phyloP scores from a whole-genome alignment of 2,113 vertebrate genomes.

The Dasyprocta punctata region DNA sequence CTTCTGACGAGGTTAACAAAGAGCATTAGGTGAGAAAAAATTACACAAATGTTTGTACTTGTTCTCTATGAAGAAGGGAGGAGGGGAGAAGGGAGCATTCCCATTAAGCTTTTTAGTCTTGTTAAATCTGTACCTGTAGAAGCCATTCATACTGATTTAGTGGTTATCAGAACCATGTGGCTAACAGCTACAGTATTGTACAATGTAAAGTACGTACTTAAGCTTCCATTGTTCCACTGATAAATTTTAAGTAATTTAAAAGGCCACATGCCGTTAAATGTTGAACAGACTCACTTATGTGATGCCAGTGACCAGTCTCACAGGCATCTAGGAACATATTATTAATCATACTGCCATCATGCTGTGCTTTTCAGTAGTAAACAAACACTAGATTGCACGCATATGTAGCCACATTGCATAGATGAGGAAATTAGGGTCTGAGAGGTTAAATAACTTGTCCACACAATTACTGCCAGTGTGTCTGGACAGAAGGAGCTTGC shows the following conservation, averaged over 20 bases:
- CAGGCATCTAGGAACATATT: not conserved
- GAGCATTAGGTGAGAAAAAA: not conserved
- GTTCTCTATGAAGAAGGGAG: not conserved
- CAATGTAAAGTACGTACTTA: not conserved
- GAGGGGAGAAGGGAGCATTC: not conserved
- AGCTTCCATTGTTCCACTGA: not conserved
- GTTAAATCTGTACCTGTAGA: not conserved
- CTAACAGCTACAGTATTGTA: not conserved
- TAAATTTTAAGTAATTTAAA: slow-evolving; percentile 40
- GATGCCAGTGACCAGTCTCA: not conserved
- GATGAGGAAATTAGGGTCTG: slow-evolving; percentile 34
- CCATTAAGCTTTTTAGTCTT: not conserved
- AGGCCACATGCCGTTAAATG: not conserved
- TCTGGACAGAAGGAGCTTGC: not conserved
- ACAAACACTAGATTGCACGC: not conserved
- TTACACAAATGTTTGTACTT: not conserved
- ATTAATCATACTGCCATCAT: not conserved
- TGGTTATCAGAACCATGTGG: not conserved
- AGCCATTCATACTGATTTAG: not conserved
- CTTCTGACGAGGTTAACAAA: slow-evolving; percentile 26
- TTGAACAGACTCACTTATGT: not conserved
- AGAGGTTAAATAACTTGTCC: not conserved
- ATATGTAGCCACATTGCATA: not conserved
- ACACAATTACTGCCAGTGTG: not conserved
- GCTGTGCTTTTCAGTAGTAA: slow-evolving; percentile 32